Conservation (phyloP, 1,140 invertebrate genomes). For the Drosophila neocordata region DNA sequence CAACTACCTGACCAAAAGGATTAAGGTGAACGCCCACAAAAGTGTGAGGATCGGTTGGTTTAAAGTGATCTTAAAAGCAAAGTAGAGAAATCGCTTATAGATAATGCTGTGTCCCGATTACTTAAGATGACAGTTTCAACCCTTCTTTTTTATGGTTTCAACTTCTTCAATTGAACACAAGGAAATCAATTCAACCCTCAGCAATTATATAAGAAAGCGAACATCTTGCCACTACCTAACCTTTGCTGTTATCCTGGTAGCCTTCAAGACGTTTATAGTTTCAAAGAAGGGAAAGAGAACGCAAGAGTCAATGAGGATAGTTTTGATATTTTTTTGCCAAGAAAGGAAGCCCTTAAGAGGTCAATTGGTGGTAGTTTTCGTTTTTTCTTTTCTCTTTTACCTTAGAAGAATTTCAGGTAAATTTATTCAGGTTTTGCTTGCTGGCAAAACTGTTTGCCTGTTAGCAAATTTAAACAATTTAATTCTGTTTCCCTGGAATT, state of each 20-base stretch:
- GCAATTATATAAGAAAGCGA: not conserved
- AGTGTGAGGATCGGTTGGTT: constrained; percentile 12
- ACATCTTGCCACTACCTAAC: constrained; percentile 30
- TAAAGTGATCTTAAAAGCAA: not conserved
- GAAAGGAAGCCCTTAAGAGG: constrained; percentile 22
- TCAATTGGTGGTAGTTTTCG: constrained; percentile 9
- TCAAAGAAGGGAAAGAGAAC: constrained; percentile 2
- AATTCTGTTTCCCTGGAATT: constrained; percentile 11
- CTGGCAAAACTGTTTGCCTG: constrained; percentile 50
- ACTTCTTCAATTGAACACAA: constrained; percentile 25
- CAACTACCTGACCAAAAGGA: constrained; percentile 49
- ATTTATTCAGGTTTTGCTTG: constrained; percentile 10
- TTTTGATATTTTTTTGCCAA: too few relatives aligned
- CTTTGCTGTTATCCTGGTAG: constrained; percentile 48
- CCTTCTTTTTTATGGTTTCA: constrained; percentile 30
- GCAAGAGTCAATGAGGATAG: not conserved
- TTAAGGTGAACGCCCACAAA: constrained; percentile 44
- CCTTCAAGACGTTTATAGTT: constrained; percentile 33
- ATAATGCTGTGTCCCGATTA: constrained; percentile 50
- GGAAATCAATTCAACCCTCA: constrained; percentile 29
- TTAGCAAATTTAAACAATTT: constrained; percentile 46
- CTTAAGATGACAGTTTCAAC: constrained; percentile 46
- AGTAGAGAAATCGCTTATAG: not conserved
- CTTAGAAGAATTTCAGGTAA: not conserved
- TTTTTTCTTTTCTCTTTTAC: not conserved